These are phyloP conservation scores for Leptinotarsa lineolata DNA, from an alignment of 1,140 invertebrate species.

Conservation along the genomic window DNA sequence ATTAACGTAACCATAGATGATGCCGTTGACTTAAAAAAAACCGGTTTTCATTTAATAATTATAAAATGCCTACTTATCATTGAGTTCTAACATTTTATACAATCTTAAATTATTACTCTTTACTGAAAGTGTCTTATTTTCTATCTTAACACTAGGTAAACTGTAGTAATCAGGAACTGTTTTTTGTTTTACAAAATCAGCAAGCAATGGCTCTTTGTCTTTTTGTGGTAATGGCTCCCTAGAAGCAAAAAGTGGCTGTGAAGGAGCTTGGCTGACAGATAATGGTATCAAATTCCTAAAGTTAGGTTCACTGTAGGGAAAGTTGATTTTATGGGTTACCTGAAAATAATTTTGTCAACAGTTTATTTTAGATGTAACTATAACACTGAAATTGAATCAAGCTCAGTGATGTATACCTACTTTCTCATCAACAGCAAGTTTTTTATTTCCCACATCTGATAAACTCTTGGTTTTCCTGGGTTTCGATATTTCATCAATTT, in stretches of 20 bases:
- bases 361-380: constrained; percentile 8
- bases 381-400: neutral
- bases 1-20: too few species aligned
- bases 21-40: too few species aligned
- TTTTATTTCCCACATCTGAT: constrained; percentile 32
- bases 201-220: constrained; percentile 46
- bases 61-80: constrained; percentile 10
- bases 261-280: constrained; percentile 28
- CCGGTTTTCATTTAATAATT: too few species aligned
- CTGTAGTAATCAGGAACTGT: constrained; percentile 33
- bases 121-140: constrained; percentile 21
- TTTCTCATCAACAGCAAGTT: constrained; percentile 44
- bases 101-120: constrained; percentile 41
- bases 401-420: constrained; percentile 25
- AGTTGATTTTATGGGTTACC: constrained; percentile 47
- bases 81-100: constrained; percentile 42
- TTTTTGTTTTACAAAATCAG: constrained; percentile 38
- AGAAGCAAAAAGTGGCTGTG: constrained; percentile 28
- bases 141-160: constrained; percentile 30
- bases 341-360: constrained; percentile 33
- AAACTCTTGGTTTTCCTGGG: constrained; percentile 35
- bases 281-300: constrained; percentile 49
- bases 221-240: constrained; percentile 39
- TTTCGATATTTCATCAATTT: constrained; percentile 42
- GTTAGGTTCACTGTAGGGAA: constrained; percentile 43